Percentiles rank a stretch among this genome's conserved stretches.
phyloP scores from a whole-genome alignment of 2,113 vertebrate genomes.

The Bostrychus sinensis region DNA sequence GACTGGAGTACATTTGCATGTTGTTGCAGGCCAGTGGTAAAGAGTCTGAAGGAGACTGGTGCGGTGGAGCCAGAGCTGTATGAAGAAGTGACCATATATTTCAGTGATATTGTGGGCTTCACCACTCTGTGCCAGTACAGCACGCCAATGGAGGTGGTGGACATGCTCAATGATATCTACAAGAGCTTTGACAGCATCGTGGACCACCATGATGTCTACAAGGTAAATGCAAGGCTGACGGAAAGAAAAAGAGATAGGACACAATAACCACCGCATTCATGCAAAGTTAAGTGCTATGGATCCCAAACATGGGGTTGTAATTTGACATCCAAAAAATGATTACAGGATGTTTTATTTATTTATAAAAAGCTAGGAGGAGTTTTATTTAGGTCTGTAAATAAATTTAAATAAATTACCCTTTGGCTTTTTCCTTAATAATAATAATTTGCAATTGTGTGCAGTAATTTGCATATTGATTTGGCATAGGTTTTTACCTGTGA shows the following conservation, averaged over 20 bases:
- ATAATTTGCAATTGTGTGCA: too few relatives aligned
- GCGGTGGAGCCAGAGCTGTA: slow-evolving; percentile 93
- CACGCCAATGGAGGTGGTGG: slow-evolving; percentile 97
- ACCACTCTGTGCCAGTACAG: slow-evolving; percentile 98
- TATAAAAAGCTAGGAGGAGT: too few relatives aligned
- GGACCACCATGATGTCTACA: slow-evolving; percentile 96
- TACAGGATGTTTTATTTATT: too few relatives aligned
- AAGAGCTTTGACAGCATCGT: slow-evolving; percentile 95
- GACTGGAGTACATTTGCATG: background rate
- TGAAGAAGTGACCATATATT: slow-evolving; percentile 96
- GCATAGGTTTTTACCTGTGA: too few relatives aligned
- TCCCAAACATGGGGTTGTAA: too few relatives aligned
- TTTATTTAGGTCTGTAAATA: too few relatives aligned
- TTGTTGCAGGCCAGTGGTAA: slow-evolving; percentile 88
- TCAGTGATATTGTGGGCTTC: slow-evolving; percentile 98
- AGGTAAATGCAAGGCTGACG: slow-evolving; percentile 71
- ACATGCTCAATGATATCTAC: slow-evolving; percentile 99
- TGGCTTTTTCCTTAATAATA: too few relatives aligned
- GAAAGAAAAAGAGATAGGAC: background rate
- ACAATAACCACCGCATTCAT: too few relatives aligned
- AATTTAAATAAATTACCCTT: too few relatives aligned
- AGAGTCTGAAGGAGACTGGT: slow-evolving; percentile 93
- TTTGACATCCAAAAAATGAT: too few relatives aligned
- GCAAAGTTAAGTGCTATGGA: too few relatives aligned
- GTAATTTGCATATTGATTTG: too few relatives aligned